Conservation (phyloP, 2,888 invertebrate species). For the Chaetogeoica ovagalla region DNA sequence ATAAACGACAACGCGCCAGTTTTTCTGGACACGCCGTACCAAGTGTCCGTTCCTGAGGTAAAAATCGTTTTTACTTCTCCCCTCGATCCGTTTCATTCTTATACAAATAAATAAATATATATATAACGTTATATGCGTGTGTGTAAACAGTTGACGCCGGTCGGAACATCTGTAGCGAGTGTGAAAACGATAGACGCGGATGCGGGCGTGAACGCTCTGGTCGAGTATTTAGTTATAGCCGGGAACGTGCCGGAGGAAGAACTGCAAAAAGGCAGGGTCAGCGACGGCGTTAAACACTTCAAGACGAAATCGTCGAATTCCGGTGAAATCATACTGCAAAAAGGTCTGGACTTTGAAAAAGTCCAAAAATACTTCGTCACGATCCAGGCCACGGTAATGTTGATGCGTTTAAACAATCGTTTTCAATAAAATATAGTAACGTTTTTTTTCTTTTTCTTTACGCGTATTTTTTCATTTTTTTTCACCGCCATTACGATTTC, state of each 20-base stretch:
- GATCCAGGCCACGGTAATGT: conserved; percentile 77
- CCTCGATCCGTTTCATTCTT: too few relatives aligned
- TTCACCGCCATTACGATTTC: neutral
- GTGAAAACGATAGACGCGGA: conserved; percentile 80
- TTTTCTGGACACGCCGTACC: conserved; percentile 82
- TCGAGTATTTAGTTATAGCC: conserved; percentile 82
- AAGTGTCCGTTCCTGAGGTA: conserved; percentile 84
- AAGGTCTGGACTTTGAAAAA: conserved; percentile 84
- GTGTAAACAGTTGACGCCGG: conserved; percentile 75
- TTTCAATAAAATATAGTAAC: too few relatives aligned
- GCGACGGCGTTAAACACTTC: conserved; percentile 59
- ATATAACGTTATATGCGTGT: too few relatives aligned
- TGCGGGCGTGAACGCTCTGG: conserved; percentile 83
- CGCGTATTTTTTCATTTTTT: neutral
- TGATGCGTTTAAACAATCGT: conserved; percentile 60
- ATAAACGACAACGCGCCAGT: conserved; percentile 87
- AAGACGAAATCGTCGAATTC: conserved; percentile 58
- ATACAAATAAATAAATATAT: too few relatives aligned
- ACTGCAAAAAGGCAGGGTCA: conserved; percentile 64
- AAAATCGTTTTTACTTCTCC: neutral
- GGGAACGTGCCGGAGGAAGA: conserved; percentile 71
- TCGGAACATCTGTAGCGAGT: conserved; percentile 83
- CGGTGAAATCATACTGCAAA: conserved; percentile 83
- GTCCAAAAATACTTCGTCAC: conserved; percentile 85
- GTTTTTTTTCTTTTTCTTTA: too few relatives aligned